Evolutionary conservation across 2,888 invertebrate genomes (phyloP), one percentile per base, ranked within the genome.

Genomic region (Timema cristinae): DNA sequence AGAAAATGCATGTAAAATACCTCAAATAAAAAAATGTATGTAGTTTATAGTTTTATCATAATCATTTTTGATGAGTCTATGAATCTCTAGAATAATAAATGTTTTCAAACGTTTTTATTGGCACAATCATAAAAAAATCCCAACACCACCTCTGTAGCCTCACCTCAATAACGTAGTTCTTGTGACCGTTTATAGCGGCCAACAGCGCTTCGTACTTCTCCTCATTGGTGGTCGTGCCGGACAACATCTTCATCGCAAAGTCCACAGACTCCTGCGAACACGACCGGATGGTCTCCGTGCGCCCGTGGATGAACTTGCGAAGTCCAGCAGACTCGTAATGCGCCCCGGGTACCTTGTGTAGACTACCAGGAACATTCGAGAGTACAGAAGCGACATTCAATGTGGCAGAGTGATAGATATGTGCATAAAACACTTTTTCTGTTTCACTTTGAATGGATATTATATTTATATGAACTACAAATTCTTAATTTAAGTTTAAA

Each of bases 251-350:
- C 79, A 88, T 84, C 2, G 93, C 91, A 81, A 97, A 97, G 5
- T 86, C 85, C 0, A 92, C 81, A 0, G 95, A 93, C 81, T 95
- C 95, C 7, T 84, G 82, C 5, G 94, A 94, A 78, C 97, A 96
- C 0, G 96, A 95, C 72, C 98, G 87, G 76, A 98, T 97, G 0
- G 95, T 96, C 84, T 98, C 98, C 0, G 97, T 98, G 72, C 98
- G 89, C 0, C 97, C 97, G 75, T 91, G 89, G 13, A 87, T 84
- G 81, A 90, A 97, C 85, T 92, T 91, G 70, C 97, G 87, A 67
- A 94, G 89, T 15, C 95, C 92, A 0, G 94, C 97, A 0, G 95
- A 93, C 83, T 98, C 98, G 81, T 98, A 98, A 78, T 95, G 94
- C 0, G 94, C 93, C n/a, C 90, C 92, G 6, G 94, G 90, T 69